Percentiles rank a stretch among this genome's conserved stretches.
Evolutionary conservation across 2,797 vertebrate genomes (phyloP).

Genomic region (Zalophus californianus): DNA sequence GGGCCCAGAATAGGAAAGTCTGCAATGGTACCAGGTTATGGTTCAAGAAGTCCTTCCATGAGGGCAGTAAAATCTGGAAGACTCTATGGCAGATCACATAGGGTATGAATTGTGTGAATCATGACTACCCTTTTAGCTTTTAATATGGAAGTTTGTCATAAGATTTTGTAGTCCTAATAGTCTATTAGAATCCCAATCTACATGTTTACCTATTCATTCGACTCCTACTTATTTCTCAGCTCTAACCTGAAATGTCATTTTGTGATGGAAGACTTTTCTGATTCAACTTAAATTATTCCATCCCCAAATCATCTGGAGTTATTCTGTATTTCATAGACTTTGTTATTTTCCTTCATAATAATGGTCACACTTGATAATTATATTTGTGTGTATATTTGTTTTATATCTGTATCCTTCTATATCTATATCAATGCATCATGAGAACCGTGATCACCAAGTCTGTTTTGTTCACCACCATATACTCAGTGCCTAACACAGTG

Average conservation of each 20-base stretch:
- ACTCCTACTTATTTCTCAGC: conserved; percentile 1
- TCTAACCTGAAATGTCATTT: not conserved
- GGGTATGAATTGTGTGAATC: not conserved
- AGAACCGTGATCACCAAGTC: not conserved
- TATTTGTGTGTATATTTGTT: not conserved
- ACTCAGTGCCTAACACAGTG: not conserved
- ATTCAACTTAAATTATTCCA: not conserved
- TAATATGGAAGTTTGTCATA: conserved; percentile 5
- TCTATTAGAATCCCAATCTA: not conserved
- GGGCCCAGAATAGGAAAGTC: not conserved
- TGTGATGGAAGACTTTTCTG: not conserved
- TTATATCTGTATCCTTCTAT: not conserved
- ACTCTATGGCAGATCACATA: not conserved
- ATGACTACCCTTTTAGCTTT: not conserved
- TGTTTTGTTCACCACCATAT: not conserved
- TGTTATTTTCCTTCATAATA: not conserved
- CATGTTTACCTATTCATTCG: not conserved
- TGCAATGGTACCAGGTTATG: not conserved
- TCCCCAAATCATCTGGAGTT: not conserved
- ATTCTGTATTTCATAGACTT: not conserved
- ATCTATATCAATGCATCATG: not conserved
- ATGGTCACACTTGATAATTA: not conserved
- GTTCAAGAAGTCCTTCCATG: not conserved
- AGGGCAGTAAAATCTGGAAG: not conserved
- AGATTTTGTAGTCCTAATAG: not conserved